phyloP scores from a whole-genome alignment of 2,888 invertebrate species.

The Mayetiola destructor region DNA sequence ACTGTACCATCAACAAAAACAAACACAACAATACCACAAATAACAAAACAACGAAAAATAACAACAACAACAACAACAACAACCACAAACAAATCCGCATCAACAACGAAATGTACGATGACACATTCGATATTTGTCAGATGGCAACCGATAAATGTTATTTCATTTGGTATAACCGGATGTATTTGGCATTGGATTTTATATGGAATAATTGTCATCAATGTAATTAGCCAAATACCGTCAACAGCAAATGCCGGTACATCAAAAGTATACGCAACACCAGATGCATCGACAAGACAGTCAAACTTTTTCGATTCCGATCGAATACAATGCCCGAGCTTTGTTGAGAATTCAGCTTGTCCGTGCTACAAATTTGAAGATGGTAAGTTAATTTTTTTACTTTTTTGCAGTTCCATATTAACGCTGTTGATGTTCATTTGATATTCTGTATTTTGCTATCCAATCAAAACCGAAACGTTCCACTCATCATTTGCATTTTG shows the following conservation, averaged over 20 bases:
- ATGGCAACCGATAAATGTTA: constrained; percentile 5
- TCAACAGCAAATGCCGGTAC: background rate
- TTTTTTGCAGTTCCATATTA: background rate
- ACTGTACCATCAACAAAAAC: background rate
- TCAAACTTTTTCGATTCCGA: constrained; percentile 13
- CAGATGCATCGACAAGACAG: background rate
- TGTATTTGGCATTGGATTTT: constrained; percentile 3
- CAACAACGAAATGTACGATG: background rate
- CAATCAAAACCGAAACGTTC: too few relatives aligned
- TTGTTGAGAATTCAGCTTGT: constrained; percentile 65
- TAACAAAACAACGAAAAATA: too few relatives aligned
- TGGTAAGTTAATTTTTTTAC: constrained; percentile 38
- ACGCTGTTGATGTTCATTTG: too few relatives aligned
- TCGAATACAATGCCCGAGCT: constrained; percentile 52
- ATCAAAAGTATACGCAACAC: too few relatives aligned
- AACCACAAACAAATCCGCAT: background rate
- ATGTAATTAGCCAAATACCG: constrained; percentile 4
- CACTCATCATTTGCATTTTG: too few relatives aligned
- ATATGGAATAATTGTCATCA: constrained; percentile 11
- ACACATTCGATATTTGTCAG: background rate
- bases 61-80: background rate
- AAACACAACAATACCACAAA: background rate
- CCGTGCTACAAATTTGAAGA: constrained; percentile 88
- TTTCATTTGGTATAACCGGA: constrained; percentile 1
- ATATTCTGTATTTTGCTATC: too few relatives aligned